phyloP scores from a whole-genome alignment of 2,888 invertebrate species.

The Nephrotoma guestfalica region DNA sequence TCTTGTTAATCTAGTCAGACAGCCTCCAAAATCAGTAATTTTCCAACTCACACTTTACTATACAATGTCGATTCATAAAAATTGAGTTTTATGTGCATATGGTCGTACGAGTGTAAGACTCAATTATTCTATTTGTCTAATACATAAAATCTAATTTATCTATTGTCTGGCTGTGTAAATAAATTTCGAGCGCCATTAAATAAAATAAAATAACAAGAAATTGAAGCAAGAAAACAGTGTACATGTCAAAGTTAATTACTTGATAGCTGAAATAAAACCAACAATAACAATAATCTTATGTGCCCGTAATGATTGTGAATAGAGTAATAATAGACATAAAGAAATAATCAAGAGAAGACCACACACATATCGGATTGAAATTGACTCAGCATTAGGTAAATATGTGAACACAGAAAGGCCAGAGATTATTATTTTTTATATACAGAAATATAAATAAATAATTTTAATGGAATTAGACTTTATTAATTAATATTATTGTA shows the following conservation, averaged over 20 bases:
- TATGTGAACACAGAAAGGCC: not conserved
- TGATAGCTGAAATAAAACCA: not conserved
- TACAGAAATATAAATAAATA: not conserved
- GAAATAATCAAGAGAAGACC: not conserved
- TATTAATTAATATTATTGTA: not conserved
- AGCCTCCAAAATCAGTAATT: too few relatives aligned
- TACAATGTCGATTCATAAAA: not conserved
- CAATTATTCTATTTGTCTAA: not conserved
- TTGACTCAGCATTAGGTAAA: not conserved
- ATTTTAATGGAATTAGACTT: not conserved
- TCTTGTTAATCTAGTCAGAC: too few relatives aligned
- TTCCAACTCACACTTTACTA: too few relatives aligned
- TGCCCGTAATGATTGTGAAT: not conserved
- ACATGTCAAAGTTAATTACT: not conserved
- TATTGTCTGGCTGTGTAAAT: not conserved
- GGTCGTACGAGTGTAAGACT: not conserved
- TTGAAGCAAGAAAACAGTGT: not conserved
- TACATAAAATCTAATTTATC: not conserved
- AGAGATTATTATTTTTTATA: not conserved
- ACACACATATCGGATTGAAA: not conserved
- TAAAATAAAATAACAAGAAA: not conserved
- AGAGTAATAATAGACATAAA: not conserved
- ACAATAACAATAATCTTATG: not conserved
- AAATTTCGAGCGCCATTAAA: not conserved
- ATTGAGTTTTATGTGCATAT: not conserved